Evolutionary conservation across 1,140 invertebrate species (phyloP).

Genomic region (Battus philenor): DNA sequence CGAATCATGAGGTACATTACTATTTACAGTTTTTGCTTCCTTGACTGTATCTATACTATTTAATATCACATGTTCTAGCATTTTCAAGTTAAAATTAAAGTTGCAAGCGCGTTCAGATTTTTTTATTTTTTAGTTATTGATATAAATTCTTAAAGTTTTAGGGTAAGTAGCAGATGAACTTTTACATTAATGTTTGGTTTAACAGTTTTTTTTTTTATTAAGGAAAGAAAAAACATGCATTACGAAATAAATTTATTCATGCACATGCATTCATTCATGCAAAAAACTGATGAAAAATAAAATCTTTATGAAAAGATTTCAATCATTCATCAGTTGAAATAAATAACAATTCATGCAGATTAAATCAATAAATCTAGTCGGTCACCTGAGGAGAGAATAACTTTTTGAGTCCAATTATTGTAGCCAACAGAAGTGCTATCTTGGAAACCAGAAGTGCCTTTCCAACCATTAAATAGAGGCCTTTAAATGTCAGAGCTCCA

Average conservation of each 20-base stretch:
- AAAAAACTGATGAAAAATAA: conserved; percentile 11
- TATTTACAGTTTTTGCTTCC: too few relatives aligned
- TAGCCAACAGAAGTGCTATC: conserved; percentile 85
- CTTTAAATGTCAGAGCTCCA: conserved; percentile 87
- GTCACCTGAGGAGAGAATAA: conserved; percentile 81
- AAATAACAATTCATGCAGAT: conserved; percentile 24
- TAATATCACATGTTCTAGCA: too few relatives aligned
- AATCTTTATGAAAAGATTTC: neutral
- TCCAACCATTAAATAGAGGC: conserved; percentile 86
- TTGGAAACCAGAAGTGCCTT: conserved; percentile 90
- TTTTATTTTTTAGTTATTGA: too few relatives aligned
- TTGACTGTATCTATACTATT: too few relatives aligned
- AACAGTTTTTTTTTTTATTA: too few relatives aligned
- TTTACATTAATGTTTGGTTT: too few relatives aligned
- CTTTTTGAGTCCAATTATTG: conserved; percentile 89
- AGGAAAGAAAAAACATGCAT: conserved; percentile 6
- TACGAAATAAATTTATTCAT: conserved; percentile 15
- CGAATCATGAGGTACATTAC: too few relatives aligned
- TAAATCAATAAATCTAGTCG: conserved; percentile 51
- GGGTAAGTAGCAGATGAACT: too few relatives aligned
- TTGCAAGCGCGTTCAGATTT: too few relatives aligned
- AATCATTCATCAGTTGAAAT: conserved; percentile 7
- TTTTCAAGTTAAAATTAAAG: too few relatives aligned
- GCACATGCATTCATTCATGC: conserved; percentile 14
- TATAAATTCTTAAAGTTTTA: too few relatives aligned